These are phyloP conservation scores for Melanogrammus aeglefinus DNA, from an alignment of 2,797 vertebrate species.

Conservation along the genomic window DNA sequence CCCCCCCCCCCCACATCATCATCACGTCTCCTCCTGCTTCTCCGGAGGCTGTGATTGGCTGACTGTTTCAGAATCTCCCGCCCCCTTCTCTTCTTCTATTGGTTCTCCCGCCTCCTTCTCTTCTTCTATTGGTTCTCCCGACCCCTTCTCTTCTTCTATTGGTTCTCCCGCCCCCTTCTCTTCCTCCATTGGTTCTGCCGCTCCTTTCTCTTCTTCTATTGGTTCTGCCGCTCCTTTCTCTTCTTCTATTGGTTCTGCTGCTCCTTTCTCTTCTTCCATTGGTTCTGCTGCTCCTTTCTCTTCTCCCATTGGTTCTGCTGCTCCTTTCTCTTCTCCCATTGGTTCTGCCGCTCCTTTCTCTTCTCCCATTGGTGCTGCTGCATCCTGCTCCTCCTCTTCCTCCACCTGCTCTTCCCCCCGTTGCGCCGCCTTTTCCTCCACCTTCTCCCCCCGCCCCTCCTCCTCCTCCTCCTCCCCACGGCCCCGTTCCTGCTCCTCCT, in stretches of 20 bases:
- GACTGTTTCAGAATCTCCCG: constrained; percentile 69
- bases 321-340: background rate
- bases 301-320: background rate
- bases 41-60: constrained; percentile 82
- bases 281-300: background rate
- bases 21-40: constrained; percentile 78
- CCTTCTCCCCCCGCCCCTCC: background rate
- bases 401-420: constrained; percentile 17
- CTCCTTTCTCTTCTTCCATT: too few relatives aligned
- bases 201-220: too few relatives aligned
- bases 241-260: too few relatives aligned
- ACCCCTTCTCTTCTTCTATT: background rate
- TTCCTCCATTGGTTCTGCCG: too few relatives aligned
- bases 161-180: too few relatives aligned
- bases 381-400: too few relatives aligned
- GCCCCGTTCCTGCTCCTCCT: constrained; percentile 64
- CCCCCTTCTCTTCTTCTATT: background rate
- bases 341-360: background rate
- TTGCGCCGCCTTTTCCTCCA: background rate
- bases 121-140: background rate
- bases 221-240: too few relatives aligned
- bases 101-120: background rate
- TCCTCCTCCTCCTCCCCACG: background rate
- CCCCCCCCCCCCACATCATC: background rate
- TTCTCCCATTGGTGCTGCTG: too few relatives aligned